Conservation (phyloP, 2,888 invertebrate species). For the Tetropium fuscum region DNA sequence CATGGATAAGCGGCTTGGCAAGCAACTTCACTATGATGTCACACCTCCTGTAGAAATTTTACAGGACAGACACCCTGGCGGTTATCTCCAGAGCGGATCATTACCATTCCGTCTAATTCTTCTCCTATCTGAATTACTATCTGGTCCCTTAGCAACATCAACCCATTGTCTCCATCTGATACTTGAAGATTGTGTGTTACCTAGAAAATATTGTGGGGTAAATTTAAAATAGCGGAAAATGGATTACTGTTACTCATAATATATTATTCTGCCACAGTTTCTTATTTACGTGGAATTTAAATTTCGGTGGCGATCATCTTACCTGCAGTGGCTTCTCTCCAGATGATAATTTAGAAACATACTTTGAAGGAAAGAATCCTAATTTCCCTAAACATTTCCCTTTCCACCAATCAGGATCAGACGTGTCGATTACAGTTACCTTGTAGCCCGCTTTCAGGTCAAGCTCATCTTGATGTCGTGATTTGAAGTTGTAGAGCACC, state of each 20-base stretch:
- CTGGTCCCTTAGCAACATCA: constrained; percentile 90
- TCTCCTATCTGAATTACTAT: constrained; percentile 94
- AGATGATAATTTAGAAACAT: constrained; percentile 90
- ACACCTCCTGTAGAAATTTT: constrained; percentile 95
- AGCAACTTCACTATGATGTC: constrained; percentile 71
- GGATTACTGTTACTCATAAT: neutral
- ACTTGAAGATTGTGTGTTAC: constrained; percentile 86
- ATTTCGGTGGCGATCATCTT: constrained; percentile 60
- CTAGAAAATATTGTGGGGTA: constrained; percentile 44
- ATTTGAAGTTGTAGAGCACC: constrained; percentile 94
- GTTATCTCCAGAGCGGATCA: constrained; percentile 93
- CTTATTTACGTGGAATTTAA: neutral
- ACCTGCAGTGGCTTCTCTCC: constrained; percentile 94
- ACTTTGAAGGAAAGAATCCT: constrained; percentile 95
- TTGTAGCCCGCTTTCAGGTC: constrained; percentile 93
- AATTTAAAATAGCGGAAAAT: neutral
- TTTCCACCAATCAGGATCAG: constrained; percentile 98
- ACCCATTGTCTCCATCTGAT: constrained; percentile 84
- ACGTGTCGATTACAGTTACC: constrained; percentile 93
- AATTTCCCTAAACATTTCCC: constrained; percentile 92
- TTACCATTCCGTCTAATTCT: constrained; percentile 93
- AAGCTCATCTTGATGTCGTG: constrained; percentile 92
- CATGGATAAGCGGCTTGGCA: constrained; percentile 46
- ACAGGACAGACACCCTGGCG: constrained; percentile 94
- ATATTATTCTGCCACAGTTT: neutral